These are phyloP conservation scores for Cephus sareptanus DNA, from an alignment of 2,888 invertebrate species.

Conservation along the genomic window DNA sequence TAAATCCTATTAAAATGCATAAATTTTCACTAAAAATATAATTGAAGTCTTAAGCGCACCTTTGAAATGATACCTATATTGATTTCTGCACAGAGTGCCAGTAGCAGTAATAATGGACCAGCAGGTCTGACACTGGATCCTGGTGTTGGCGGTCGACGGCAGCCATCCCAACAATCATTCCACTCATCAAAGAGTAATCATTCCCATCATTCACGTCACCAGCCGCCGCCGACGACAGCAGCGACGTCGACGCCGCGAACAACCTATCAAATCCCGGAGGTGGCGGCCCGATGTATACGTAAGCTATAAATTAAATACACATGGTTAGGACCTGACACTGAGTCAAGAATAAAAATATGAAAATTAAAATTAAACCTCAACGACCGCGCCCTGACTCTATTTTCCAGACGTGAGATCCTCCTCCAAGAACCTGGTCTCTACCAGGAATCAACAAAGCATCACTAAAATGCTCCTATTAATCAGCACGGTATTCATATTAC, in stretches of 20 bases:
- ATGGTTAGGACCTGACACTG: background rate
- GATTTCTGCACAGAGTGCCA: constrained; percentile 43
- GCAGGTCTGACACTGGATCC: constrained; percentile 47
- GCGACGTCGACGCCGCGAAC: constrained; percentile 42
- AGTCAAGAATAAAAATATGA: background rate
- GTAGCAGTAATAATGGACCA: constrained; percentile 53
- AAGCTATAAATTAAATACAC: constrained; percentile 30
- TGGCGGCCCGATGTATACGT: constrained; percentile 52
- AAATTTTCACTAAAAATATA: background rate
- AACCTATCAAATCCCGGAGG: constrained; percentile 47
- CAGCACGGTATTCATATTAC: constrained; percentile 73
- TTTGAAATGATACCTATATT: background rate
- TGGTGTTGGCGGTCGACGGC: constrained; percentile 50
- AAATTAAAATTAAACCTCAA: constrained; percentile 2
- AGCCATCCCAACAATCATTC: constrained; percentile 62
- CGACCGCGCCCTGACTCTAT: constrained; percentile 17
- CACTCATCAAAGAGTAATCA: constrained; percentile 60
- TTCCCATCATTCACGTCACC: constrained; percentile 51
- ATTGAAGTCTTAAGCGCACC: background rate
- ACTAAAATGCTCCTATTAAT: constrained; percentile 77
- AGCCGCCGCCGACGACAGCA: constrained; percentile 40
- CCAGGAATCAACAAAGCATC: constrained; percentile 70
- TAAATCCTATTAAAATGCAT: background rate
- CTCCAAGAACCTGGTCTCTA: constrained; percentile 65
- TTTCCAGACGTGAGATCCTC: constrained; percentile 65